Evolutionary conservation across 2,888 invertebrate species (phyloP), one percentile per base, ranked within the genome.

Genomic region (Troides helena): DNA sequence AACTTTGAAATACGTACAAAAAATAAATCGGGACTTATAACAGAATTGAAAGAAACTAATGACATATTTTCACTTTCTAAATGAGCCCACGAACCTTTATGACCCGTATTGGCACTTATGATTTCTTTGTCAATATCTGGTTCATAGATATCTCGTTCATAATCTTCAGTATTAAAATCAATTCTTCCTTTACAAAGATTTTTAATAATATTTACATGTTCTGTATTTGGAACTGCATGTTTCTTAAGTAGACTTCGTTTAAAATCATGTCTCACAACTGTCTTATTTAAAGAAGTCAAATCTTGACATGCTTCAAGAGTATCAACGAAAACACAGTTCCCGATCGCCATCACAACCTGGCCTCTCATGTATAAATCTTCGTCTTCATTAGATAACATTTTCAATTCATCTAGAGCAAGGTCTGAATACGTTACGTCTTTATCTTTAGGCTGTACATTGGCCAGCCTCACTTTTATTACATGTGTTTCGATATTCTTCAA

Each of bases 271-370:
- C 92, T 93, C 3, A 94, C 91, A 6, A 95, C 92, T 0, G 86
- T 83, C 75, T 93, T 88, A 36, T 93, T 90, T 2, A 89, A 74
- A 5, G 90, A 84, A 0, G 88, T 81, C 30, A 95, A 82, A 70
- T 93, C 89, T 73, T 94, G 93, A 71, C 94, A 93, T 43, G 93
- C 89, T 78, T 94, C 93, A 57, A 96, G 80, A 4, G 95, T 94
- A 67, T 95, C 93, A 1, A 96, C 86, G 92, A 96, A 95, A 56
- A 96, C 79, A 0, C 93, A 93, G 72, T 95, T 93, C 0, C 94
- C 94, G 43, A 96, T 78, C 64, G 94, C 94, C 72, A 95, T 80
- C 10, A 85, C 81, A 56, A 95, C 90, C 80, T 93, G 83, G 5
- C 89, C 93, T 72, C 85, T 86, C 72, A 93, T 75, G 65, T 85